A percentile compares a stretch with the other conserved stretches of the same genome.
Evolutionary conservation across 1,140 invertebrate genomes (phyloP).

Genomic region (Trichoplusia ni): DNA sequence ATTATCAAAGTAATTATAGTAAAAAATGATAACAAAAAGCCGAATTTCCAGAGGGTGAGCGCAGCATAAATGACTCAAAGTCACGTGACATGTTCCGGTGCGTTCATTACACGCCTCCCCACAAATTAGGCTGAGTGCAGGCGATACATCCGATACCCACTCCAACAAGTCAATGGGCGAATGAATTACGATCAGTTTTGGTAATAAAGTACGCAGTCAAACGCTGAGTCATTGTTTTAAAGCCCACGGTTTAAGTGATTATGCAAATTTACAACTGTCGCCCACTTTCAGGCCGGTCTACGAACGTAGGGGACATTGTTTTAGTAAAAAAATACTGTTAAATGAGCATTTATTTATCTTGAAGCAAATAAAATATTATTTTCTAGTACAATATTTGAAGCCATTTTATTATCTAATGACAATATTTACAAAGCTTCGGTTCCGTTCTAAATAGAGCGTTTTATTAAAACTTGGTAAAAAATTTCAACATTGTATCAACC

Average conservation of each 20-base stretch:
- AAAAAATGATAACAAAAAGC: slow-evolving; percentile 32
- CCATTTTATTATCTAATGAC: too few relatives aligned
- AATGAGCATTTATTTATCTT: too few relatives aligned
- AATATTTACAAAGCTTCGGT: neutral
- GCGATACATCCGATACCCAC: slow-evolving; percentile 27
- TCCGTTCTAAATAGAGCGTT: neutral
- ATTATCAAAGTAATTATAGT: slow-evolving; percentile 34
- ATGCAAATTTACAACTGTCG: slow-evolving; percentile 4
- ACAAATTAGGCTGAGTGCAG: slow-evolving; percentile 37
- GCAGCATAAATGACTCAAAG: slow-evolving; percentile 31
- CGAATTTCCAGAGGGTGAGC: slow-evolving; percentile 15
- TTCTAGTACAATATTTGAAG: too few relatives aligned
- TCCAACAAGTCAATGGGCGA: slow-evolving; percentile 26
- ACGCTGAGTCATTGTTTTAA: slow-evolving; percentile 17
- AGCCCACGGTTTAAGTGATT: slow-evolving; percentile 11
- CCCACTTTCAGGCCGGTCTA: neutral
- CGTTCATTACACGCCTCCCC: slow-evolving; percentile 29
- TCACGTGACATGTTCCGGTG: slow-evolving; percentile 32
- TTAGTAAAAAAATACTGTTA: too few relatives aligned
- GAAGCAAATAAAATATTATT: too few relatives aligned
- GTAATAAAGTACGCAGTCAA: slow-evolving; percentile 2
- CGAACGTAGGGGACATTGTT: too few relatives aligned
- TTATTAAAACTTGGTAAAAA: slow-evolving; percentile 7
- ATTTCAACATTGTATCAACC: neutral
- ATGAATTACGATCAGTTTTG: slow-evolving; percentile 26